phyloP scores from a whole-genome alignment of 2,797 vertebrate genomes.

The Oreonectes daqikongensis region DNA sequence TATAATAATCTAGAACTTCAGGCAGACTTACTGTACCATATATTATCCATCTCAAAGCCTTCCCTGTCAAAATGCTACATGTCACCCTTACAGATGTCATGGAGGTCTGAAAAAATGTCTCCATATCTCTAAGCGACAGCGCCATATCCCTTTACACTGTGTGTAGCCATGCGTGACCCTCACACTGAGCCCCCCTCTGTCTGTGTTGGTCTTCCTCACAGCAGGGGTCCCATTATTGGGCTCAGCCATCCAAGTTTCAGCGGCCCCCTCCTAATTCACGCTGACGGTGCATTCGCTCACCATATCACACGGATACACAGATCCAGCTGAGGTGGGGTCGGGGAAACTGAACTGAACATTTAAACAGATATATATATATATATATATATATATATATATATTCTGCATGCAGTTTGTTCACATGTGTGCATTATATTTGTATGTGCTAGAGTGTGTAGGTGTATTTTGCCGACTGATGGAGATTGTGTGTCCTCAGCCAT shows the following conservation, averaged over 20 bases:
- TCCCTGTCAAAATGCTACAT: conserved; percentile 31
- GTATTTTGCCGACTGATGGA: neutral
- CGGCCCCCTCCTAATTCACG: conserved; percentile 42
- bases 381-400: neutral
- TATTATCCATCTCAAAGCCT: conserved; percentile 37
- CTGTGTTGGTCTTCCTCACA: conserved; percentile 40
- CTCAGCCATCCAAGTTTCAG: conserved; percentile 45
- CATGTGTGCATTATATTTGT: conserved; percentile 11
- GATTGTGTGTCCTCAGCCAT: neutral
- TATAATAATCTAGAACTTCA: conserved; percentile 13
- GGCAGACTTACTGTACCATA: neutral
- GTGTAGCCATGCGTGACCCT: conserved; percentile 47
- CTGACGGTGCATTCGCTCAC: conserved; percentile 32
- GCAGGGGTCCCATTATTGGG: conserved; percentile 60
- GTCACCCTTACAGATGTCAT: conserved; percentile 26
- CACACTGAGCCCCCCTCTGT: conserved; percentile 23
- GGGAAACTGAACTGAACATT: conserved; percentile 1
- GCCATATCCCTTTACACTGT: conserved; percentile 25
- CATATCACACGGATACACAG: conserved; percentile 31
- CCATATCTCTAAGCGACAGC: conserved; percentile 59
- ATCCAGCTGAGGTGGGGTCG: conserved; percentile 28
- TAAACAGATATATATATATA: neutral
- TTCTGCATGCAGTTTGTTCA: neutral
- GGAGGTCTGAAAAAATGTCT: conserved; percentile 55
- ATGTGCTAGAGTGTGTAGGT: neutral